These are phyloP conservation scores for Apis cerana DNA, from an alignment of 1,140 invertebrate species.

Conservation along the genomic window DNA sequence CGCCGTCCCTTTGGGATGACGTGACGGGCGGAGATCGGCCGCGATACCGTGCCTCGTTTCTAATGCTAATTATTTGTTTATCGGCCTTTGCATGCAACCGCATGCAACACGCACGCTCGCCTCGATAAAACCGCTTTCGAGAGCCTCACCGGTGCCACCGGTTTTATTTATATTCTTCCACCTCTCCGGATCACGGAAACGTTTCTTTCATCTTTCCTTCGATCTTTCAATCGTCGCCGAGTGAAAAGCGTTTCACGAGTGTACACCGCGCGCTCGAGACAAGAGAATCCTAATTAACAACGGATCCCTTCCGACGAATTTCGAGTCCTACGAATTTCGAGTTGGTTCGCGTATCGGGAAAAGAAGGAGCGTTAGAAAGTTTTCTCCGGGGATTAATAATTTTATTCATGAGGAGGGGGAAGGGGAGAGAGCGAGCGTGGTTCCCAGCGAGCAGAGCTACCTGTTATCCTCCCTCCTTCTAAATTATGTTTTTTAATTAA, in stretches of 20 bases:
- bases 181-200: background rate
- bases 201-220: slow-evolving; percentile 38
- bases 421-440: slow-evolving; percentile 65
- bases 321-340: too few species aligned
- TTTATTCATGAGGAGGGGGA: slow-evolving; percentile 80
- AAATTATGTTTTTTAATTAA: slow-evolving; percentile 83
- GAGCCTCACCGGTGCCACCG: background rate
- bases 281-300: too few species aligned
- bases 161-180: slow-evolving; percentile 32
- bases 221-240: background rate
- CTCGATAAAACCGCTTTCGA: slow-evolving; percentile 60
- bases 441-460: slow-evolving; percentile 80
- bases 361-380: slow-evolving; percentile 48
- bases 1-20: background rate
- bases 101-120: slow-evolving; percentile 45
- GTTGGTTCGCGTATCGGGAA: slow-evolving; percentile 38
- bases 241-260: background rate
- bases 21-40: background rate
- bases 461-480: slow-evolving; percentile 78
- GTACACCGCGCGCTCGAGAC: too few species aligned
- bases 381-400: slow-evolving; percentile 78
- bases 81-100: slow-evolving; percentile 67
- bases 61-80: slow-evolving; percentile 79
- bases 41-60: slow-evolving; percentile 63
- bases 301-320: too few species aligned